Evolutionary conservation across 2,888 invertebrate species (phyloP), one percentile per base, ranked within the genome.

Genomic region (Philereme transversata): DNA sequence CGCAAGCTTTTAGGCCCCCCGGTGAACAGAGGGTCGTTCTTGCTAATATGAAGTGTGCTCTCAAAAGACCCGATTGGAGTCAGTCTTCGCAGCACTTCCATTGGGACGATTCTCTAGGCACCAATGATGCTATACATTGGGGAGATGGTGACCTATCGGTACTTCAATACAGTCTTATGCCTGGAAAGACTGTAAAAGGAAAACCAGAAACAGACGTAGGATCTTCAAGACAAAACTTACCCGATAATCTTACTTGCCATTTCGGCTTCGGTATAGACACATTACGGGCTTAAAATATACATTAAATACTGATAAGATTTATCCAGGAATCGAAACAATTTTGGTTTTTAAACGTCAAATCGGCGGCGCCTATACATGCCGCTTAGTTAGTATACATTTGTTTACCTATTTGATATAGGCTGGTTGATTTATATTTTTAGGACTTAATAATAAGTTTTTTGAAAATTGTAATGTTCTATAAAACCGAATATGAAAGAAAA

Each of bases 1-100:
- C 54, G 4, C 63, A 63, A 0, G 33, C 64, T 0, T n/a, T 85
- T 0, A 82, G 76, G 50, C 44, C 67, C 1, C 68, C 75, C 0
- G 68, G 75, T 1, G 87, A 88, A 51, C 83, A 84, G 63, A 74
- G 81, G 50, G 83, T 83, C 3, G 87, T 85, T 0, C 62, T 94
- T 9, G 93, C 93, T 0, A 88, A 87, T 5, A 87, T 94, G 57
- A 83, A 75, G 57, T 94, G 94, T 64, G 71, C 85, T 0, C 81
- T 94, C 9, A 81, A 75, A 51, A 75, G 69, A 6, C 84, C 90
- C 0, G 93, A 93, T 74, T 94, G 94, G 94, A 93, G 92, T 58
- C 93, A 93, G 49, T 73, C 82, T 0, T 84, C 85, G 0, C 87
- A 93, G 55, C 93, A 94, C 71, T 94, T 92, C 75, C 92, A 93